Conservation (phyloP, 2,888 invertebrate genomes). For the Caenorhabditis sinica region DNA sequence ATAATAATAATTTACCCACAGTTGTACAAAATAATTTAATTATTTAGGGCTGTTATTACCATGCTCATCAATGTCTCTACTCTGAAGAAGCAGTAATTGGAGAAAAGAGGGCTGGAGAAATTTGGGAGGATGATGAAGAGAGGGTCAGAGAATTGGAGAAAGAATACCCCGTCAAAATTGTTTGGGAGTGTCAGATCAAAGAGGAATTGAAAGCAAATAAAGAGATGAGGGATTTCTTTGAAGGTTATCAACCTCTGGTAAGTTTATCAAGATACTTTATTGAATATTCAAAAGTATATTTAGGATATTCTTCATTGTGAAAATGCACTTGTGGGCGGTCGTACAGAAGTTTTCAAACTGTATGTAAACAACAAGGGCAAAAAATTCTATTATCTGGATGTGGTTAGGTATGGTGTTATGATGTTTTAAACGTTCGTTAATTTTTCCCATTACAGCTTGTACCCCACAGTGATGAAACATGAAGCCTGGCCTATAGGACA, state of each 20-base stretch:
- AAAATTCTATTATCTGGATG: not conserved
- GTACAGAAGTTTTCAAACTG: not conserved
- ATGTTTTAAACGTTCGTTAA: not conserved
- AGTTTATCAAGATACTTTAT: too few species aligned
- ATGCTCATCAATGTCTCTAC: not conserved
- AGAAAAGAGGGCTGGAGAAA: not conserved
- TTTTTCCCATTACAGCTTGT: not conserved
- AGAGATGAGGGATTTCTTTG: slow-evolving; percentile 20
- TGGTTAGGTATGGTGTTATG: not conserved
- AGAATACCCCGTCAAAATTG: not conserved
- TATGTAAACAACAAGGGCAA: slow-evolving; percentile 1
- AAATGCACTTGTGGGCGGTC: not conserved
- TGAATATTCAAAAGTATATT: not conserved
- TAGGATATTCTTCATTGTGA: not conserved
- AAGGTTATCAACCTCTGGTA: slow-evolving; percentile 1
- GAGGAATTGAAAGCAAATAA: not conserved
- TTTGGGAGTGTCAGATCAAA: slow-evolving; percentile 42
- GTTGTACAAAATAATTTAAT: not conserved
- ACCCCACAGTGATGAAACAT: not conserved
- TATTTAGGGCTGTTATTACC: not conserved
- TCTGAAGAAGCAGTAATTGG: not conserved
- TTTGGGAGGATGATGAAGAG: not conserved
- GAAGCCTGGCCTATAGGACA: not conserved
- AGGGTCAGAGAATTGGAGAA: not conserved
- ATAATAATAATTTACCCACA: not conserved